Evolutionary conservation across 2,797 vertebrate genomes (phyloP), one percentile per base, ranked within the genome.

Genomic region (Agapornis canus): DNA sequence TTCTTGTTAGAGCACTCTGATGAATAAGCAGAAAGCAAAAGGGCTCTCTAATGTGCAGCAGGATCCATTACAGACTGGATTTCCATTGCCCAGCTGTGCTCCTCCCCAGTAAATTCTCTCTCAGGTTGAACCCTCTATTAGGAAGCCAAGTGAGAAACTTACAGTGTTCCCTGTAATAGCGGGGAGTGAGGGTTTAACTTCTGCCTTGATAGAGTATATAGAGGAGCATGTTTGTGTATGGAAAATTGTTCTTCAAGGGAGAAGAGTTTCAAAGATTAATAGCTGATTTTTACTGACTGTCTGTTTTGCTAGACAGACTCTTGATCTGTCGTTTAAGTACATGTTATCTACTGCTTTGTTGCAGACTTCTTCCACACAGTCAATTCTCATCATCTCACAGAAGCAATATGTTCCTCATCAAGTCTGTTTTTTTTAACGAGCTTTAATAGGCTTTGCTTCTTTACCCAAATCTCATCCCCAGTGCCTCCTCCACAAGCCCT

Each of bases 391-490:
- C 45, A 85, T 40, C 25, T 90, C 45, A 54, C 43, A 65, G 86
- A 89, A 82, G 64, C 51, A 82, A 21, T 66, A 71, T 32, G 29
- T 65, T 94, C 60, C 64, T 90, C 78, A 82, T 68, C 45, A 60
- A 92, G 63, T 20, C 48, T 68, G 16, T 17, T 80, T 18, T 42
- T 80, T 89, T 79, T 45, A 70, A 92, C 39, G 6, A 70, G 70
- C 82, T 92, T 84, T 91, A 90, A 77, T 52, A 86, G n/a, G 56
- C 23, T 94, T 76, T 89, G 6, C 68, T 86, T 81, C 73, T 86
- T 86, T 82, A 23, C 56, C 37, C 29, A 69, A 57, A 57, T 12
- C 54, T 82, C 39, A 52, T 51, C 27, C 18, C 15, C 31, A 52
- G 19, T 52, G 43, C 12, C 27, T 82, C 43, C 48, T 76, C 64